A percentile compares a stretch with the other conserved stretches of the same genome.
These are phyloP conservation scores for Empis stercorea DNA, from an alignment of 2,888 invertebrate genomes.

Conservation along the genomic window DNA sequence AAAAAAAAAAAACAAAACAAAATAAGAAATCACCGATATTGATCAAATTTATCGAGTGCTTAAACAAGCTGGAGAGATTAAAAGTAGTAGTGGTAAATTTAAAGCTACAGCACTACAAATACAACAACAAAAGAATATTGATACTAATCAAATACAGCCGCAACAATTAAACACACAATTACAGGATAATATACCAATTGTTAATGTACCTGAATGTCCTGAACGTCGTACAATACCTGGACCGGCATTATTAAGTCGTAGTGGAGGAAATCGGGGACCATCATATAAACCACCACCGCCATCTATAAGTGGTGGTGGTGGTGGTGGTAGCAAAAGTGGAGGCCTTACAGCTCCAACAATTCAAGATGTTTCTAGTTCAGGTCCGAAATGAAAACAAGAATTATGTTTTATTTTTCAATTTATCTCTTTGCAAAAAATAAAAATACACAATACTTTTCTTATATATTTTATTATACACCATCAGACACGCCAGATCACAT, in stretches of 20 bases:
- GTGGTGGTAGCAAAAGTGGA: not conserved
- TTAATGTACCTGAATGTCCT: conserved; percentile 32
- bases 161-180: conserved; percentile 10
- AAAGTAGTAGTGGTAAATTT: conserved; percentile 31
- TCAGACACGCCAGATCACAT: too few relatives aligned
- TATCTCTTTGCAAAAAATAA: not conserved
- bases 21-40: conserved; percentile 46
- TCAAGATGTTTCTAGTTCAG: conserved; percentile 27
- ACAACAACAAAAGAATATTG: conserved; percentile 23
- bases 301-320: conserved; percentile 2
- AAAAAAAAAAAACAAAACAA: conserved; percentile 11
- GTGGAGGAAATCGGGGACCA: conserved; percentile 5
- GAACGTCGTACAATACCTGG: conserved; percentile 16
- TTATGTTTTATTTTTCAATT: too few relatives aligned
- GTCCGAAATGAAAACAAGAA: conserved; percentile 23
- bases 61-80: conserved; percentile 88
- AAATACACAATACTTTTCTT: not conserved
- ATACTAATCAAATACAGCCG: not conserved
- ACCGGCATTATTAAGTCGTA: not conserved
- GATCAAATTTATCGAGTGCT: conserved; percentile 90
- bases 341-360: conserved; percentile 18
- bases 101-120: conserved; percentile 12
- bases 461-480: too few relatives aligned
- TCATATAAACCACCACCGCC: conserved; percentile 8
- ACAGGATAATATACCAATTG: conserved; percentile 30